Percentiles rank a stretch among this genome's conserved stretches.
Evolutionary conservation across 2,888 invertebrate species (phyloP).

Genomic region (Muscina levida): DNA sequence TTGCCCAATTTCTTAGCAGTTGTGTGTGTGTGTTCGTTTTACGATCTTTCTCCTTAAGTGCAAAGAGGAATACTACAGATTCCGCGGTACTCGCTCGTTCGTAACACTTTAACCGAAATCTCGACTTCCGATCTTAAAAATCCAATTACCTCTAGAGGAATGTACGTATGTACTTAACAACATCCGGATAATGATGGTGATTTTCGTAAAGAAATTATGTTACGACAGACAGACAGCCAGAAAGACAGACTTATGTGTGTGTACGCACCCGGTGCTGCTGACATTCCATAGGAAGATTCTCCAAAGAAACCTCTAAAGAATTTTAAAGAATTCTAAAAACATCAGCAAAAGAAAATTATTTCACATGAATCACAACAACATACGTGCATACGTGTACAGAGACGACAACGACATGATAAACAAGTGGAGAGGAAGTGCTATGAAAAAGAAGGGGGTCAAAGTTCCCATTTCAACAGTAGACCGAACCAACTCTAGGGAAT

Average conservation of each 20-base stretch:
- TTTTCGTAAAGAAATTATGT: constrained; percentile 12
- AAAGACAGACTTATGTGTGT: no score
- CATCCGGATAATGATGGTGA: constrained; percentile 53
- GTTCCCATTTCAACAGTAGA: background rate
- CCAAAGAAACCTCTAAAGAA: constrained; percentile 16
- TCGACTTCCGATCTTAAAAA: constrained; percentile 62
- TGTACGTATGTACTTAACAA: constrained; percentile 35
- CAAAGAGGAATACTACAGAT: no score
- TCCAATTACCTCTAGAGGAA: constrained; percentile 54
- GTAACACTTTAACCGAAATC: constrained; percentile 57
- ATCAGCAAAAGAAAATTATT: background rate
- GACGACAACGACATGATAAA: no score
- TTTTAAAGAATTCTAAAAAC: background rate
- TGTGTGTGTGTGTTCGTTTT: constrained; percentile 5
- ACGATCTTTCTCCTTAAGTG: background rate
- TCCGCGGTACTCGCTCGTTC: background rate
- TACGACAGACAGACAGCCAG: no score
- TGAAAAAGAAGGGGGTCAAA: constrained; percentile 12
- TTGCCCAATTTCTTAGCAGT: background rate
- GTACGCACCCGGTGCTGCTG: background rate
- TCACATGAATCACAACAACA: background rate
- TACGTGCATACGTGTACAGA: background rate
- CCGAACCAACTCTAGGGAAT: constrained; percentile 40
- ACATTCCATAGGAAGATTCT: constrained; percentile 8
- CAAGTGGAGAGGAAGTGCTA: background rate